phyloP scores from a whole-genome alignment of 2,113 vertebrate species.

The Brachypodius melanocephalos region DNA sequence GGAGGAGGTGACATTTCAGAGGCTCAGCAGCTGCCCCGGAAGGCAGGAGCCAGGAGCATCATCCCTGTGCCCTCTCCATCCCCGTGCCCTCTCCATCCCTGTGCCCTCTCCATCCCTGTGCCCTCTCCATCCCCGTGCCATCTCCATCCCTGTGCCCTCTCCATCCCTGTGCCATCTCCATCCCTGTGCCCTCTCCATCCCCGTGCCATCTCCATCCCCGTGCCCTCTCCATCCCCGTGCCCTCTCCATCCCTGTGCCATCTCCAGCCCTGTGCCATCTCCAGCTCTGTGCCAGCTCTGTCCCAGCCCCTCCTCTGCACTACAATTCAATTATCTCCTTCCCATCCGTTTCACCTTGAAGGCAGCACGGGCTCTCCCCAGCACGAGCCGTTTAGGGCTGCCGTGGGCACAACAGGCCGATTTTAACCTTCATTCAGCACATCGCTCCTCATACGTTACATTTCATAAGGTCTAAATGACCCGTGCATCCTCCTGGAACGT shows the following conservation, averaged over 20 bases:
- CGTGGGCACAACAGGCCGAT: not conserved
- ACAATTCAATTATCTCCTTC: not conserved
- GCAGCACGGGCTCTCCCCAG: not conserved
- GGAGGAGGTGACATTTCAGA: not conserved
- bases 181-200: not conserved
- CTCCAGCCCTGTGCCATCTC: not conserved
- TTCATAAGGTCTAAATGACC: not conserved
- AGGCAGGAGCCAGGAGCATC: not conserved
- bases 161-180: not conserved
- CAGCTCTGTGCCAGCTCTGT: rapidly evolving
- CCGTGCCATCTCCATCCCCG: not conserved
- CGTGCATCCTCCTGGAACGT: not conserved
- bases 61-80: not conserved
- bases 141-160: not conserved
- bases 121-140: not conserved
- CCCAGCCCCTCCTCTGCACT: rapidly evolving
- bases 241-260: not conserved
- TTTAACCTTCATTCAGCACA: not conserved
- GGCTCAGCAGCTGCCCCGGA: rapidly evolving
- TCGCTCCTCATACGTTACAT: not conserved
- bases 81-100: not conserved
- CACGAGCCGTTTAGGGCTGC: not conserved
- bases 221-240: not conserved
- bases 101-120: not conserved
- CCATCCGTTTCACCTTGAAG: not conserved